phyloP scores from a whole-genome alignment of 2,113 vertebrate genomes.

The Pelmatolapia mariae region DNA sequence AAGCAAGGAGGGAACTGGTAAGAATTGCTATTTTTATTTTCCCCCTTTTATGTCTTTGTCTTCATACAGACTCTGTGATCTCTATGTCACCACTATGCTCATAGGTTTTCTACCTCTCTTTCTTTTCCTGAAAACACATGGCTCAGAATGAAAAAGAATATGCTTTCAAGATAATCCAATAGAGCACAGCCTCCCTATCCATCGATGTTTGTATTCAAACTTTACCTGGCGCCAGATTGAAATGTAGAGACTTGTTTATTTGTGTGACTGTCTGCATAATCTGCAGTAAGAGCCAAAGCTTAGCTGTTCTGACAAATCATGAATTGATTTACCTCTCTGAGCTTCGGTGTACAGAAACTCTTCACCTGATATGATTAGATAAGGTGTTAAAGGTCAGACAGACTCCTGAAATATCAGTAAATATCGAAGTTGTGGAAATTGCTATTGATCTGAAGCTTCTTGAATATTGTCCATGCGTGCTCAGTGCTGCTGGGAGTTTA shows the following conservation, averaged over 20 bases:
- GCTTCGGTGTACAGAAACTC: not conserved
- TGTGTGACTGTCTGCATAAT: not conserved
- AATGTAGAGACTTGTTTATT: constrained; percentile 11
- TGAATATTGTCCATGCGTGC: not conserved
- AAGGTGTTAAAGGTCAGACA: not conserved
- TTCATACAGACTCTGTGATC: not conserved
- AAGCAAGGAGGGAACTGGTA: constrained; percentile 71
- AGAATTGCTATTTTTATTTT: not conserved
- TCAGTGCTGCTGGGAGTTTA: not conserved
- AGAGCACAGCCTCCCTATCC: not conserved
- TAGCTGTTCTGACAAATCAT: not conserved
- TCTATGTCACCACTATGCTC: not conserved
- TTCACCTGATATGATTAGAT: constrained; percentile 8
- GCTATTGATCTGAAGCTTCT: not conserved
- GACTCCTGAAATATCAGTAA: constrained; percentile 6
- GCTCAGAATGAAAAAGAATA: not conserved
- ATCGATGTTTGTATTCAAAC: constrained; percentile 37
- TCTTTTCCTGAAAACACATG: not conserved
- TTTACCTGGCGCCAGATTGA: constrained; percentile 44
- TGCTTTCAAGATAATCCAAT: constrained; percentile 24
- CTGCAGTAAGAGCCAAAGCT: not conserved
- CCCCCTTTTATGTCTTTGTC: not conserved
- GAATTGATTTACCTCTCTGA: constrained; percentile 1
- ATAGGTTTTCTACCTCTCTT: not conserved
- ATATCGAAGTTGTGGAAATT: not conserved